Percentiles rank a stretch among this genome's conserved stretches.
Evolutionary conservation across 2,888 invertebrate genomes (phyloP).

Genomic region (Ephialtes manifestator): DNA sequence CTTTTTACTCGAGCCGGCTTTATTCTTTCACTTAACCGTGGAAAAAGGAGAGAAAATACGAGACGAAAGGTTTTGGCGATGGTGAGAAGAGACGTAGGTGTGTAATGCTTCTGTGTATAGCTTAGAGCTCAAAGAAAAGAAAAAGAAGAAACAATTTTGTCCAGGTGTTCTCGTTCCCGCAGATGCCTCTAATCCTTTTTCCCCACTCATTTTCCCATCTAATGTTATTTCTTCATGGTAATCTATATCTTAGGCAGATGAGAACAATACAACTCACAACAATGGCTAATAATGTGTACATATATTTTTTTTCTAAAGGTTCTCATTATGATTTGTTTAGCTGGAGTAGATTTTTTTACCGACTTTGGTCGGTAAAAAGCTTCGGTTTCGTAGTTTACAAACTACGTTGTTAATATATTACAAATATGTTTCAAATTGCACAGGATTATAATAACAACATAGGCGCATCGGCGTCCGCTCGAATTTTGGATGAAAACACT

Average conservation of each 20-base stretch:
- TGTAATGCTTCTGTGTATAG: constrained; percentile 20
- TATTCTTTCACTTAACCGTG: constrained; percentile 77
- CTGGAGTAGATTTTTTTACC: too few species aligned
- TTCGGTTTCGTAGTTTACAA: too few species aligned
- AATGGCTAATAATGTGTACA: not conserved
- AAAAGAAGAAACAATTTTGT: constrained; percentile 59
- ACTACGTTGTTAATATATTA: too few species aligned
- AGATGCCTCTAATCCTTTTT: constrained; percentile 58
- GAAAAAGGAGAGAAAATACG: constrained; percentile 27
- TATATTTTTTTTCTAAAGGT: not conserved
- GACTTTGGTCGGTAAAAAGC: too few species aligned
- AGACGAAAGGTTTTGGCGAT: constrained; percentile 14
- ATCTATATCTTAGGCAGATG: not conserved
- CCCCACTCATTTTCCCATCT: constrained; percentile 23
- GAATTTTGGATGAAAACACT: too few species aligned
- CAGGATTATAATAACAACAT: too few species aligned
- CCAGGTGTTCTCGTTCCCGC: constrained; percentile 67
- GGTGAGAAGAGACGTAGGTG: constrained; percentile 32
- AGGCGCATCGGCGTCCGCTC: too few species aligned
- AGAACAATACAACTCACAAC: constrained; percentile 1
- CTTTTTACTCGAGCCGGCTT: constrained; percentile 75
- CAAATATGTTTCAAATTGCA: too few species aligned
- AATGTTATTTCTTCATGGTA: not conserved
- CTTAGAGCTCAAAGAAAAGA: constrained; percentile 6
- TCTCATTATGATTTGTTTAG: not conserved